Evolutionary conservation across 2,113 vertebrate species (phyloP).

Genomic region (Tiliqua scincoides): DNA sequence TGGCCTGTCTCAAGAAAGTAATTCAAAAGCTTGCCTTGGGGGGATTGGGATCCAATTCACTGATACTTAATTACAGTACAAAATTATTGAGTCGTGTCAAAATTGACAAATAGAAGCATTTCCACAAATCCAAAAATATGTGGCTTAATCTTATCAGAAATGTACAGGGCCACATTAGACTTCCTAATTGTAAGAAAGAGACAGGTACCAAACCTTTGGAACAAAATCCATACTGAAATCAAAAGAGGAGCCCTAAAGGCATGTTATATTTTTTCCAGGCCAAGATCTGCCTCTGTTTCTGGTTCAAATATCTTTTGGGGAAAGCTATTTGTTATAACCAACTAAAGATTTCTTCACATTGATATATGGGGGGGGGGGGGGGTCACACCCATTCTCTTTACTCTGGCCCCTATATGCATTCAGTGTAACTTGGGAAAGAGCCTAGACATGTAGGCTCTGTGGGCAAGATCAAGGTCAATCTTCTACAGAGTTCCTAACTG

Average conservation of each 20-base stretch:
- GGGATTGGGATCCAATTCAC: constrained; percentile 42
- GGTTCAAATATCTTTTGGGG: no score
- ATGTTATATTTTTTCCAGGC: background rate
- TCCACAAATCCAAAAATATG: background rate
- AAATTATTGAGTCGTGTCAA: constrained; percentile 45
- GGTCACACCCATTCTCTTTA: no score
- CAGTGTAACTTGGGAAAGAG: no score
- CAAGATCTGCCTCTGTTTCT: background rate
- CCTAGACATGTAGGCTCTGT: no score
- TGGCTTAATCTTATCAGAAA: background rate
- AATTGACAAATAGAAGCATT: constrained; percentile 35
- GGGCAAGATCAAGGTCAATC: no score
- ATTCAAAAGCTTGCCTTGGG: constrained; percentile 63
- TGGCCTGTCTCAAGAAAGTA: constrained; percentile 41
- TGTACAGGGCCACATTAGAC: background rate
- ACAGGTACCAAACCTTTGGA: background rate
- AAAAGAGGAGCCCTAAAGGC: background rate
- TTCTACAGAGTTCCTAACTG: no score
- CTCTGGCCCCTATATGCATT: no score
- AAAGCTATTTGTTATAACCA: no score
- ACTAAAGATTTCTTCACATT: no score
- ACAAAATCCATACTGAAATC: background rate
- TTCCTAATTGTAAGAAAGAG: constrained; percentile 7
- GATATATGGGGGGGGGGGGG: no score
- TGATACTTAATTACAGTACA: constrained; percentile 31